Conservation (phyloP, 2,797 vertebrate genomes). For the Sparidentex hasta region DNA sequence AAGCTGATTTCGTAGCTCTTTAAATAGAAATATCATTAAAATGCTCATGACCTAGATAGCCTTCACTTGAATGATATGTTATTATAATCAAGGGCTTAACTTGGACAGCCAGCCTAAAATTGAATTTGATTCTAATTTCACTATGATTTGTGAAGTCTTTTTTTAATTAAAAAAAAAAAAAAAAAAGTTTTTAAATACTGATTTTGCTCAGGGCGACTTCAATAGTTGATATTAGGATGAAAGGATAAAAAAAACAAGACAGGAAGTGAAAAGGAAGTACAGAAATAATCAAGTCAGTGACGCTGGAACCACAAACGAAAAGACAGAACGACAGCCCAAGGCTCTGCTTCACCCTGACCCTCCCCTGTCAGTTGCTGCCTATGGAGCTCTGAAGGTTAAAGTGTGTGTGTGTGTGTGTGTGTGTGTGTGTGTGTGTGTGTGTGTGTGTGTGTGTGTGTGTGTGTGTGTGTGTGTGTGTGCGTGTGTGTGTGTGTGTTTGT, state of each 20-base stretch:
- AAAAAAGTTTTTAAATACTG: slow-evolving; percentile 6
- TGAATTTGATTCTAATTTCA: not conserved
- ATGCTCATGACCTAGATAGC: not conserved
- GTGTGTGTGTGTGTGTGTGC: slow-evolving; percentile 40
- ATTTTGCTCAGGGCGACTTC: slow-evolving; percentile 17
- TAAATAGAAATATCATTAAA: slow-evolving; percentile 7
- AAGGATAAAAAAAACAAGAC: slow-evolving; percentile 19
- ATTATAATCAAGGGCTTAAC: slow-evolving; percentile 18
- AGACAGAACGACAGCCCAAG: slow-evolving; percentile 65
- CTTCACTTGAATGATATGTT: not conserved
- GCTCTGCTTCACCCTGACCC: slow-evolving; percentile 73
- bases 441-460: slow-evolving; percentile 33
- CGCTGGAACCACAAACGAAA: slow-evolving; percentile 58
- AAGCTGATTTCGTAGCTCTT: slow-evolving; percentile 31
- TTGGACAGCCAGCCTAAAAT: not conserved
- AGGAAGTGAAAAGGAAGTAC: slow-evolving; percentile 53
- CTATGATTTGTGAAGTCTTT: not conserved
- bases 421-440: slow-evolving; percentile 36
- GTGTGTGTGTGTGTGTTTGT: slow-evolving; percentile 23
- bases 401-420: slow-evolving; percentile 40
- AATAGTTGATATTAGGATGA: slow-evolving; percentile 29
- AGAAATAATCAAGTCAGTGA: slow-evolving; percentile 64
- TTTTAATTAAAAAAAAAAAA: slow-evolving; percentile 14
- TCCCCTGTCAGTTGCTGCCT: slow-evolving; percentile 65
- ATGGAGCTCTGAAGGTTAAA: slow-evolving; percentile 70